phyloP scores from a whole-genome alignment of 2,888 invertebrate genomes.

The Shargacucullia verbasci region DNA sequence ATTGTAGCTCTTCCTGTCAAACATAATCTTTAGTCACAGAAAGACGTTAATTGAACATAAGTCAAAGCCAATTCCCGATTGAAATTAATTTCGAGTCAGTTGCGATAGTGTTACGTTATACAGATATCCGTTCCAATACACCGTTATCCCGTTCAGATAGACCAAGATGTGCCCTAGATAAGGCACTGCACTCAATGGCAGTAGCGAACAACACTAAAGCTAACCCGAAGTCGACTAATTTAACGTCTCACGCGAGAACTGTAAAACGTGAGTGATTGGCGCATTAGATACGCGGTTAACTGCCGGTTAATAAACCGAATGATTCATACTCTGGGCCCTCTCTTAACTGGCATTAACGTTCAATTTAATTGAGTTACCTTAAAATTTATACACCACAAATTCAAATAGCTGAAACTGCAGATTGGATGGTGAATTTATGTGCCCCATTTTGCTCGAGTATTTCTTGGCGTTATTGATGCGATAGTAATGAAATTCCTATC shows the following conservation, averaged over 20 bases:
- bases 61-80: too few relatives aligned
- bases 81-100: too few relatives aligned
- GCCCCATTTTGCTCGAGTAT: slow-evolving; percentile 27
- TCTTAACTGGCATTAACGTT: slow-evolving; percentile 48
- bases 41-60: too few relatives aligned
- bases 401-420: slow-evolving; percentile 48
- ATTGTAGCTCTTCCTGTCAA: too few relatives aligned
- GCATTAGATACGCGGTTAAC: slow-evolving; percentile 61
- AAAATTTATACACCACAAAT: slow-evolving; percentile 60
- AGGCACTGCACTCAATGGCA: slow-evolving; percentile 2
- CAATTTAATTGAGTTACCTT: slow-evolving; percentile 64
- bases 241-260: slow-evolving; percentile 60
- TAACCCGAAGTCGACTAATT: slow-evolving; percentile 45
- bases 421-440: slow-evolving; percentile 43
- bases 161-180: slow-evolving; percentile 18
- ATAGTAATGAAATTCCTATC: slow-evolving; percentile 34
- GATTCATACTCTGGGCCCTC: slow-evolving; percentile 62
- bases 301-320: slow-evolving; percentile 64
- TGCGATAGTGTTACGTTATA: too few relatives aligned
- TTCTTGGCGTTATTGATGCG: slow-evolving; percentile 16
- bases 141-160: slow-evolving; percentile 10
- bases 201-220: slow-evolving; percentile 36
- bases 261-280: slow-evolving; percentile 60
- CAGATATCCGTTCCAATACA: background rate
- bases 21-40: too few relatives aligned